Evolutionary conservation across 2,888 invertebrate genomes (phyloP).

Genomic region (Phyto melanocephala): DNA sequence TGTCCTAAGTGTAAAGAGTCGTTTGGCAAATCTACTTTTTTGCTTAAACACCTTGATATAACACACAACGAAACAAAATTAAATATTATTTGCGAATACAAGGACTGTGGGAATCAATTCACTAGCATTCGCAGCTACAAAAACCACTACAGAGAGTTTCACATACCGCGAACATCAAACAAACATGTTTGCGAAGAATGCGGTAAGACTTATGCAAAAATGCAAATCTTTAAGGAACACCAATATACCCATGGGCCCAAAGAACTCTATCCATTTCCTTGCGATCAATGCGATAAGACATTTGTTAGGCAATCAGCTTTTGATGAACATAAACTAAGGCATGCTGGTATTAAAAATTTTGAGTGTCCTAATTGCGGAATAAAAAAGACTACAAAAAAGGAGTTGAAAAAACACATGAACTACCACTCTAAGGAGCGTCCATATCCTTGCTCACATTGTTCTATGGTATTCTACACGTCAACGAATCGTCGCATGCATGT

Average conservation of each 20-base stretch:
- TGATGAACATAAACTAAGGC: slow-evolving; percentile 71
- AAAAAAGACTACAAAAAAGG: slow-evolving; percentile 67
- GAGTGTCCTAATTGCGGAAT: slow-evolving; percentile 72
- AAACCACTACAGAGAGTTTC: no score
- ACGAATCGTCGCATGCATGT: slow-evolving; percentile 69
- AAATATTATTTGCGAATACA: no score
- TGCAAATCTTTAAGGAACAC: slow-evolving; percentile 66
- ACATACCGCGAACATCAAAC: no score
- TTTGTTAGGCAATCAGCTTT: slow-evolving; percentile 67
- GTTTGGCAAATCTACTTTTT: slow-evolving; percentile 59
- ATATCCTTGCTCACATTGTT: slow-evolving; percentile 68
- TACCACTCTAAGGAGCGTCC: slow-evolving; percentile 69
- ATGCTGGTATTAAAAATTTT: slow-evolving; percentile 69
- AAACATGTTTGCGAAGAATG: no score
- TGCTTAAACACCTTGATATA: no score
- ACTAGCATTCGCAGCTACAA: no score
- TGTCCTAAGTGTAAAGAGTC: slow-evolving; percentile 56
- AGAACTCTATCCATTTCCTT: slow-evolving; percentile 69
- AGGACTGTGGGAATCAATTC: no score
- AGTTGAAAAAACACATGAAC: slow-evolving; percentile 69
- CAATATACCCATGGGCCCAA: slow-evolving; percentile 66
- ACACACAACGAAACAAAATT: no score
- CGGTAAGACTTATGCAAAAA: slow-evolving; percentile 64
- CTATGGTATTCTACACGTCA: slow-evolving; percentile 68
- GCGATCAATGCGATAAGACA: slow-evolving; percentile 73